These are phyloP conservation scores for Drosophila cognata DNA, from an alignment of 2,888 invertebrate genomes.

Conservation along the genomic window DNA sequence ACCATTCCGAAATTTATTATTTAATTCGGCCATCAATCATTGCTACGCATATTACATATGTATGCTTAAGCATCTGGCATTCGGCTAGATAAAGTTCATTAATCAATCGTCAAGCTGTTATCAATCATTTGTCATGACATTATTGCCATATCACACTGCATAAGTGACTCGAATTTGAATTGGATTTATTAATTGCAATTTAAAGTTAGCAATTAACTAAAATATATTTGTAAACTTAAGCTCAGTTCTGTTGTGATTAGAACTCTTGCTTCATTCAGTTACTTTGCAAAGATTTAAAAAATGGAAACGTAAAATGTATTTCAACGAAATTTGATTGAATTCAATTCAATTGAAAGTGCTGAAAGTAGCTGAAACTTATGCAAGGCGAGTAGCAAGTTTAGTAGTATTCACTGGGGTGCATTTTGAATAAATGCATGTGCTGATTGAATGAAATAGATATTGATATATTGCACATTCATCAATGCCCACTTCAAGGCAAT, in stretches of 20 bases:
- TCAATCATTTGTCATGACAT: constrained; percentile 37
- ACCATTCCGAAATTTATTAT: constrained; percentile 7
- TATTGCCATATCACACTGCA: background rate
- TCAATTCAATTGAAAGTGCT: background rate
- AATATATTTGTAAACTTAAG: background rate
- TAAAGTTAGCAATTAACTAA: background rate
- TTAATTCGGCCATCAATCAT: constrained; percentile 29
- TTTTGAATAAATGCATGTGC: constrained; percentile 27
- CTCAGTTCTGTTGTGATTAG: background rate
- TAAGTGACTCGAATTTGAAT: background rate
- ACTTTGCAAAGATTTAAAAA: background rate
- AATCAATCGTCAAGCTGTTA: constrained; percentile 47
- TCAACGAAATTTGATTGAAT: no score
- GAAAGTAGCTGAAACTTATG: background rate
- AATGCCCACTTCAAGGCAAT: constrained; percentile 46
- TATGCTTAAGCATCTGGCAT: constrained; percentile 23
- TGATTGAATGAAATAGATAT: constrained; percentile 56
- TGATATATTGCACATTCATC: constrained; percentile 29
- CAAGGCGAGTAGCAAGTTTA: background rate
- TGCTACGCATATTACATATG: constrained; percentile 21
- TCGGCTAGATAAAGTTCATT: constrained; percentile 34
- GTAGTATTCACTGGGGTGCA: constrained; percentile 3
- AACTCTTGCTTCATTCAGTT: background rate
- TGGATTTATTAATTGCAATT: background rate
- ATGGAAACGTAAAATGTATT: background rate